phyloP scores from a whole-genome alignment of 2,888 invertebrate genomes.

The Synergus laeviventris region DNA sequence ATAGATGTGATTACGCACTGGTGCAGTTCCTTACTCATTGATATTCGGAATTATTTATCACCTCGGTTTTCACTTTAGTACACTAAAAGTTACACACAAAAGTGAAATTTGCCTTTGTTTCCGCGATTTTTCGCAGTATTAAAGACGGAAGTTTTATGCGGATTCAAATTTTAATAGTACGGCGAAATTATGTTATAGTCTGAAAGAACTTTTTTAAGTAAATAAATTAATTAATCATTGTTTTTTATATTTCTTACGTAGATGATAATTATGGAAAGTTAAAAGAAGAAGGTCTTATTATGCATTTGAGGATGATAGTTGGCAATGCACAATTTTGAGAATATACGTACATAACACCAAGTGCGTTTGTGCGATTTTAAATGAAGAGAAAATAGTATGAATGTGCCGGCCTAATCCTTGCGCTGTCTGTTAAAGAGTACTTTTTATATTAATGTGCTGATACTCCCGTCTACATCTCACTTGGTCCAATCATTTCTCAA shows the following conservation, averaged over 20 bases:
- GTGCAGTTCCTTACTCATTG: not conserved
- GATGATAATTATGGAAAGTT: not conserved
- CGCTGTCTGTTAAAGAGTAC: conserved; percentile 73
- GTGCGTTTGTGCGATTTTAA: not conserved
- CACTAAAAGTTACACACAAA: conserved; percentile 1
- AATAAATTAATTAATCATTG: conserved; percentile 10
- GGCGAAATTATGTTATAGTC: conserved; percentile 16
- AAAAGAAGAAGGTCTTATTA: conserved; percentile 5
- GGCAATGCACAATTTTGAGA: not conserved
- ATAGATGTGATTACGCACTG: conserved; percentile 25
- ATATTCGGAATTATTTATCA: not conserved
- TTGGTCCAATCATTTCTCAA: conserved; percentile 47
- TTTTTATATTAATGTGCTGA: conserved; percentile 75
- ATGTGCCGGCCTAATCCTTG: conserved; percentile 72
- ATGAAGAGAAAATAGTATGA: conserved; percentile 42
- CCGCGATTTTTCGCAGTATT: not conserved
- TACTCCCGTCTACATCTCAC: conserved; percentile 49
- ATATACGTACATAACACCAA: conserved; percentile 9
- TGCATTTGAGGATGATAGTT: conserved; percentile 17
- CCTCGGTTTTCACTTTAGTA: conserved; percentile 5
- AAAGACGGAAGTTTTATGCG: not conserved
- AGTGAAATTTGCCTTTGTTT: not conserved
- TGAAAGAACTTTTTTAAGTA: conserved; percentile 22
- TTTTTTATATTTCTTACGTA: conserved; percentile 1
- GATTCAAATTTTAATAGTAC: conserved; percentile 1